Base-by-base conservation (phyloP, 35 echinoderm and acorn worm species). In the Heliocidaris tuberculata region DNA sequence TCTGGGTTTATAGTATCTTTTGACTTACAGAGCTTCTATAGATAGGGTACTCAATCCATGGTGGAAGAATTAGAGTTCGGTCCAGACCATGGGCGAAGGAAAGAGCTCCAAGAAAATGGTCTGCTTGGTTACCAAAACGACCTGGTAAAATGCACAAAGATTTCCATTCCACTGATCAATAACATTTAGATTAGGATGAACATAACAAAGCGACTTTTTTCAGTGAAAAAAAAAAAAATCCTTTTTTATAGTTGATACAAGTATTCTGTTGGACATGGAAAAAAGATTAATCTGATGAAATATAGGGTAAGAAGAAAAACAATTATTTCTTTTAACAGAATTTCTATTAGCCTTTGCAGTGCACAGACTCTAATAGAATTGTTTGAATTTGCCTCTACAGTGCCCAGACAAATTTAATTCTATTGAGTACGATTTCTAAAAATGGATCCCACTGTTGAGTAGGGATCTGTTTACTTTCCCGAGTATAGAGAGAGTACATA, bases 121-220 rank as follows among this genome's bases (percentile, higher is more conserved):
- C 98, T 24, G 96, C 98, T 70, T 99, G 98, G 92, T 99, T 99
- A 31, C 98, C 98, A 95, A 99, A 99, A 5, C 98, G 95, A 94
- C 98, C 98, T 99, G 94, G 30, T 35, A 86, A 87, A 93, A 12
- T 50, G 86, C 29, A 85, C 32, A 60, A 86, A 85, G 9, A 60
- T 29, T 85, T 31, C 65, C 86, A 54, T 94, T 30, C 35, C 86
- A 90, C 4, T 90, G 17, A 47, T 48, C 24, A 90, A 54, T 15
- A 85, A 30, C 2, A 30, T 0, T 42, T 42, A 42, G 35, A 42
- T 42, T 3, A 1, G 3, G 35, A 42, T 42, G 31, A 95, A 48
- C 27, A 94, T 95, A 19, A 90, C 21, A 35, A 8, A 56, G 92
- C 31, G 47, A 93, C 10, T 21, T 3, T 94, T 29, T 94, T 94